Conservation (phyloP, 2,113 vertebrate species). For the Embiotoca jacksoni region DNA sequence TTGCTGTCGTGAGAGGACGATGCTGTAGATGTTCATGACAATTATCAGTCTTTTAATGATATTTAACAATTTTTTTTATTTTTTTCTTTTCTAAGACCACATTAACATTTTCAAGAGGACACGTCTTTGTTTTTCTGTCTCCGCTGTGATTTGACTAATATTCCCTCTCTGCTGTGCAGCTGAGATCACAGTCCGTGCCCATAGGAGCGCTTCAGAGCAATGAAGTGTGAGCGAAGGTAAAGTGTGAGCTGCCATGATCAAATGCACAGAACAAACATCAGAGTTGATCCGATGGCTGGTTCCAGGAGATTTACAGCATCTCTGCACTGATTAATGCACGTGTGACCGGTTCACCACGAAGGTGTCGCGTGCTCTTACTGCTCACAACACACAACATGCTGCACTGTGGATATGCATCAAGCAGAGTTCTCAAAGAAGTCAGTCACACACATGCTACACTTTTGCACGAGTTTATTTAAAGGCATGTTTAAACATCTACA, state of each 20-base stretch:
- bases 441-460: not conserved
- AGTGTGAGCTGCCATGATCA: constrained; percentile 3
- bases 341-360: constrained; percentile 1
- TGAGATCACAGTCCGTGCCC: not conserved
- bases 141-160: not conserved
- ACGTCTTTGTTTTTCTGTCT: not conserved
- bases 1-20: constrained; percentile 4
- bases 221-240: constrained; percentile 41
- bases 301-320: constrained; percentile 41
- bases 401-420: not conserved
- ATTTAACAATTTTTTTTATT: not conserved
- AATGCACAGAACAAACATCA: constrained; percentile 33
- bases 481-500: not conserved
- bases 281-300: constrained; percentile 39
- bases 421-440: constrained; percentile 28
- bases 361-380: constrained; percentile 36
- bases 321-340: constrained; percentile 23
- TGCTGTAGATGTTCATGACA: not conserved
- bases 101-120: too few species aligned
- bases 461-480: not conserved
- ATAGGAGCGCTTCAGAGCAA: constrained; percentile 17
- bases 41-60: not conserved
- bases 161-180: not conserved
- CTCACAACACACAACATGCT: constrained; percentile 17
- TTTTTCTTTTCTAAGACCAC: not conserved